Conservation (phyloP, 2,888 invertebrate species). For the Lissonota sp. region DNA sequence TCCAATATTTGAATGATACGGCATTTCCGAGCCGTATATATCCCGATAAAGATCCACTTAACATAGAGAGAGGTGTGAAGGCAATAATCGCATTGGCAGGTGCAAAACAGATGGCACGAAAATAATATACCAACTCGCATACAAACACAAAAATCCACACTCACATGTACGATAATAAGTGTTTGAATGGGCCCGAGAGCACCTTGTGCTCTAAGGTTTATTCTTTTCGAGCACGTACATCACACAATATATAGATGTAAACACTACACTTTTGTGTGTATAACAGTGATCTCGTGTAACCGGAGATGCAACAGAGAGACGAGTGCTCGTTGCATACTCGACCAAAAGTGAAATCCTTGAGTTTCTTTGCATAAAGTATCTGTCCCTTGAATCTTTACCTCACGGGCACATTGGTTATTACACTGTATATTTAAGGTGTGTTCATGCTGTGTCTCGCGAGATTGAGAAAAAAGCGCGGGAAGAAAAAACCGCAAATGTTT, state of each 20-base stretch:
- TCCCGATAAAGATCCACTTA: slow-evolving; percentile 40
- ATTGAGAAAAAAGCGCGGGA: slow-evolving; percentile 39
- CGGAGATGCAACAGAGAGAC: neutral
- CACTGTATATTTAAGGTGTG: slow-evolving; percentile 24
- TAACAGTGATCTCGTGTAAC: neutral
- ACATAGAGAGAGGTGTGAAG: slow-evolving; percentile 67
- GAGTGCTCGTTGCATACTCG: neutral
- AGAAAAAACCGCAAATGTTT: slow-evolving; percentile 4
- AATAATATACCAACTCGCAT: slow-evolving; percentile 59
- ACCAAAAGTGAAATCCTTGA: slow-evolving; percentile 53
- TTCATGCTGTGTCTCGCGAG: slow-evolving; percentile 3
- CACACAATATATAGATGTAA: neutral
- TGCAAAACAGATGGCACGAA: slow-evolving; percentile 81
- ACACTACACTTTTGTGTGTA: slow-evolving; percentile 11
- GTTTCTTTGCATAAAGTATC: slow-evolving; percentile 32
- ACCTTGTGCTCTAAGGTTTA: slow-evolving; percentile 45
- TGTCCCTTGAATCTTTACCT: slow-evolving; percentile 1
- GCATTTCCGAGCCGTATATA: slow-evolving; percentile 20
- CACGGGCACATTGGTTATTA: slow-evolving; percentile 14
- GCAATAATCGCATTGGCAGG: slow-evolving; percentile 77
- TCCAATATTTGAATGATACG: slow-evolving; percentile 14
- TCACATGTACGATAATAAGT: neutral
- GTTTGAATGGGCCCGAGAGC: slow-evolving; percentile 29
- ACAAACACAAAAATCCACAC: neutral
- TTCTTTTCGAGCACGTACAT: slow-evolving; percentile 12